Evolutionary conservation across 1,140 invertebrate species (phyloP).

Genomic region (Myzus persicae): DNA sequence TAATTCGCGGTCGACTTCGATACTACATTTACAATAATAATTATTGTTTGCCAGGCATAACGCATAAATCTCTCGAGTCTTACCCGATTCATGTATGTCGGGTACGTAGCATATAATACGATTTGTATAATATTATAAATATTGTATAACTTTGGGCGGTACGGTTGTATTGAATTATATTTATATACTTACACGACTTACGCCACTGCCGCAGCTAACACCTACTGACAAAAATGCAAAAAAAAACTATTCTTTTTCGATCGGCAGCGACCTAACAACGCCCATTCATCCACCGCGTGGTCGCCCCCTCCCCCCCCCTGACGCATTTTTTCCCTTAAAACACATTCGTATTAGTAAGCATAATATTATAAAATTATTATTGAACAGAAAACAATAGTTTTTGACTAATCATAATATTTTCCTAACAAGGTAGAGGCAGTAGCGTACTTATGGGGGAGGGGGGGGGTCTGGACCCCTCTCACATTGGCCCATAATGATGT

Average conservation of each 20-base stretch:
- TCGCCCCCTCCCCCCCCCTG: too few relatives aligned
- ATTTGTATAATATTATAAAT: background rate
- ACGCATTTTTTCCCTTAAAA: too few relatives aligned
- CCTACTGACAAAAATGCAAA: background rate
- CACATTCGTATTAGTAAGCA: too few relatives aligned
- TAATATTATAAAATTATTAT: too few relatives aligned
- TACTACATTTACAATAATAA: background rate
- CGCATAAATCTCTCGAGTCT: background rate
- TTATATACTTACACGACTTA: background rate
- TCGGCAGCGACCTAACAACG: background rate
- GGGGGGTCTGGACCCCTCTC: too few relatives aligned
- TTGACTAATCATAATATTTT: too few relatives aligned
- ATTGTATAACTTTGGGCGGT: background rate
- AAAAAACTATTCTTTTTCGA: background rate
- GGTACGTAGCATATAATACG: background rate
- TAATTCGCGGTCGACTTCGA: background rate
- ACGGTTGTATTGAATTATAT: background rate
- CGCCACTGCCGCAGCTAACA: background rate
- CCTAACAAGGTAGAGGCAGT: too few relatives aligned
- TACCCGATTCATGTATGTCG: background rate
- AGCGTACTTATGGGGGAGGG: too few relatives aligned
- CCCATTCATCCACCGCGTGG: too few relatives aligned
- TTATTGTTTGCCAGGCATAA: background rate
- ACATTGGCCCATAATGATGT: too few relatives aligned
- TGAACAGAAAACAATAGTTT: too few relatives aligned